Evolutionary conservation across 1,140 invertebrate genomes (phyloP), one percentile per base, ranked within the genome.

Genomic region (Pemphigus obesinymphae): DNA sequence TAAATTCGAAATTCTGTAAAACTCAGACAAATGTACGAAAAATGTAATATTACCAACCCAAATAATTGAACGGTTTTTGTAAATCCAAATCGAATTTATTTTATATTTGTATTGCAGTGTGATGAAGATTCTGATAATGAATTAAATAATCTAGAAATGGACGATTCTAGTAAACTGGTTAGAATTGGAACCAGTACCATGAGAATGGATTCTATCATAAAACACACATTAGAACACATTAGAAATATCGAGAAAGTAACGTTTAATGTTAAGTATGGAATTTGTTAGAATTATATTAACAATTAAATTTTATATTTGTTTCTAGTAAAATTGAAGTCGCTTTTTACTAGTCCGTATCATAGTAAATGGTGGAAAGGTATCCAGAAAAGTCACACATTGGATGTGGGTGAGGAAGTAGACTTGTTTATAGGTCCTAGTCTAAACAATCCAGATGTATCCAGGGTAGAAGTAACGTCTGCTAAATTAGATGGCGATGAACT

Each of bases 321-420:
- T 85, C 83, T 84, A 91, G 90, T 83, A 92, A 92, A 90, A 86
- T 92, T 53, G 92, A 93, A 85, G 87, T 88, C 76, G 84, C 89
- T 37, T 92, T 93, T 85, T 93, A 91, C 86, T 91, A 83, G 91
- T 89, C 84, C 91, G 90, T 87, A 89, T 93, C 73, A 88, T 91
- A 85, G 81, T 92, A 2, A 93, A 93, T 87, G 91, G 92, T 4
- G 86, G 88, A 43, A 91, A 92, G 86, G 85, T 91, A 7, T 58
- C 88, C 11, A 92, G 85, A 93, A 93, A 85, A 91, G 89, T 85
- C 84, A 85, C 55, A 82, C 86, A 82, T 88, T 92, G 85, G 83
- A 85, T 43, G 61, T 88, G 84, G 90, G 89, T 26, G 91, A 92
- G 88, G 91, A 92, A 88, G 87, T 93, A 82, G 92, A 93, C 87